Percentiles rank a stretch among this genome's conserved stretches.
Conservation (phyloP, 2,888 invertebrate genomes). For the Drosophila niveifrons region DNA sequence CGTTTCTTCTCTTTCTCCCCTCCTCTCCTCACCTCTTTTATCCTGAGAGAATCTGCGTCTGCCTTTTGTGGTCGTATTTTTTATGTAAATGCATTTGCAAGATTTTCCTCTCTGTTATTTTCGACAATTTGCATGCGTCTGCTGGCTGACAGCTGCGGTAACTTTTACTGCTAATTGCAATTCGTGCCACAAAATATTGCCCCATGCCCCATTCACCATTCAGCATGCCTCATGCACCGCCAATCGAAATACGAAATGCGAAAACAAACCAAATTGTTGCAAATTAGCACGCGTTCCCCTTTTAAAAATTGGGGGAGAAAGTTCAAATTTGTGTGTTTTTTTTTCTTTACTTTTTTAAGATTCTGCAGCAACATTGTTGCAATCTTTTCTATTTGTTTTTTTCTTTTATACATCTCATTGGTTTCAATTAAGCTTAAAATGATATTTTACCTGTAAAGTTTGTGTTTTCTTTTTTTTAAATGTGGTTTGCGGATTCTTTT, state of each 20-base stretch:
- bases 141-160: conserved; percentile 26
- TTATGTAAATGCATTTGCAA: conserved; percentile 13
- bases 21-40: no score
- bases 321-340: neutral
- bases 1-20: no score
- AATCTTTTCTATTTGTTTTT: neutral
- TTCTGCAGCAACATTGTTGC: conserved; percentile 4
- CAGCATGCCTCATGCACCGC: conserved; percentile 1
- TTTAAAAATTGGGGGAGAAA: neutral
- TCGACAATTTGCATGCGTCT: conserved; percentile 28
- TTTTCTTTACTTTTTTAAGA: conserved; percentile 4
- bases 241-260: conserved; percentile 19
- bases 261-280: conserved; percentile 30
- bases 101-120: conserved; percentile 32
- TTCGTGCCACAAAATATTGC: conserved; percentile 43
- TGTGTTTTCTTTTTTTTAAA: no score
- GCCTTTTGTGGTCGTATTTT: conserved; percentile 20
- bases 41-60: neutral
- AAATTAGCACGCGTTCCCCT: conserved; percentile 21
- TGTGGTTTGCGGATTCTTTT: no score
- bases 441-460: neutral
- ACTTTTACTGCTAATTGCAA: conserved; percentile 43
- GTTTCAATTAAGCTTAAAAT: neutral
- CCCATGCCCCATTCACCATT: neutral
- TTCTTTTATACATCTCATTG: neutral